These are phyloP conservation scores for Rhimphoctona megacephalus DNA, from an alignment of 2,888 invertebrate species.

Conservation along the genomic window DNA sequence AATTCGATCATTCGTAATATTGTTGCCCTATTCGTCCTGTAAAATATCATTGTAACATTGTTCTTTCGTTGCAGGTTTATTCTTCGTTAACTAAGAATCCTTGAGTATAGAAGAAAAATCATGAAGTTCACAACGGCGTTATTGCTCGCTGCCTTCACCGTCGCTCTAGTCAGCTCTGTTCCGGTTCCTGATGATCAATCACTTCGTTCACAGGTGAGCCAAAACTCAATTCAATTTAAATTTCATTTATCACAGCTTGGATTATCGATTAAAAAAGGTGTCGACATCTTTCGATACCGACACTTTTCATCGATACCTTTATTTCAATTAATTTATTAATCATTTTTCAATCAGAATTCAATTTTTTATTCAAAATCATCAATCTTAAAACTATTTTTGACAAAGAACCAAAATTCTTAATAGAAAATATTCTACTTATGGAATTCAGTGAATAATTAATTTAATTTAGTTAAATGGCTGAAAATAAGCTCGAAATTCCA, in stretches of 20 bases:
- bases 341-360: neutral
- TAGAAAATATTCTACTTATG: neutral
- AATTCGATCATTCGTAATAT: neutral
- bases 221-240: neutral
- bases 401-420: neutral
- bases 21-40: neutral
- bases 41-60: neutral
- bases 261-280: neutral
- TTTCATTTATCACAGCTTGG: neutral
- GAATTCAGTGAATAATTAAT: no score
- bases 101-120: constrained; percentile 35
- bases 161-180: constrained; percentile 78
- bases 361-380: no score
- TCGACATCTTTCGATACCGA: no score
- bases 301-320: neutral
- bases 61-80: constrained; percentile 38
- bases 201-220: constrained; percentile 81
- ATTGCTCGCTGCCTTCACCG: constrained; percentile 77
- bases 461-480: no score
- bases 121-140: constrained; percentile 79
- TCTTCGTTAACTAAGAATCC: constrained; percentile 44
- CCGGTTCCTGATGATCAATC: constrained; percentile 78
- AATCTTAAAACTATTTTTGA: neutral
- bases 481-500: no score
- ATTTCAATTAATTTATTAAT: neutral